These are phyloP conservation scores for Pelobates cultripes DNA, from an alignment of 2,797 vertebrate genomes.

Conservation along the genomic window DNA sequence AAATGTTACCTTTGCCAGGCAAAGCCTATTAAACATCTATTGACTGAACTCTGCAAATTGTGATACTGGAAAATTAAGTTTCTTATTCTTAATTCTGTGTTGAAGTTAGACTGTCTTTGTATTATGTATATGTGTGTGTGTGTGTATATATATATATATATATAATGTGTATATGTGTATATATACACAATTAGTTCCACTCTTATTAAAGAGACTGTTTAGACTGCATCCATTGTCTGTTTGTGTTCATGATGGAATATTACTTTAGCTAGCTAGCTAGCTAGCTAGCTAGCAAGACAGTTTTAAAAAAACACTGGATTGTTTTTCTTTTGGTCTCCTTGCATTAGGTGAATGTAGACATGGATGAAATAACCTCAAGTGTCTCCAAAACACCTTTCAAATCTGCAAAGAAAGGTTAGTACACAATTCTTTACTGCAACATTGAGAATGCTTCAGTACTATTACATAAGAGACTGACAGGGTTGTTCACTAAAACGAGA, in stretches of 20 bases:
- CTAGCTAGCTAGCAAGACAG: too few species aligned
- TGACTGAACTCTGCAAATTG: slow-evolving; percentile 3
- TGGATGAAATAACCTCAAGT: slow-evolving; percentile 71
- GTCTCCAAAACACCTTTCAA: slow-evolving; percentile 69
- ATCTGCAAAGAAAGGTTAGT: slow-evolving; percentile 60
- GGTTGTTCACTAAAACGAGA: too few species aligned
- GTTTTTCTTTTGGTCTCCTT: slow-evolving; percentile 28
- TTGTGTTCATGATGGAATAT: too few species aligned
- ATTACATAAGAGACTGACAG: too few species aligned
- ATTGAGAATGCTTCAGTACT: too few species aligned
- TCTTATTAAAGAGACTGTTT: too few species aligned
- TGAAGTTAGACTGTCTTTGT: neutral
- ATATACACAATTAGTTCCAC: too few species aligned
- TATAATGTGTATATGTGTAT: too few species aligned
- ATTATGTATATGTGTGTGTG: too few species aligned
- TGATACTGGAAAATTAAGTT: neutral
- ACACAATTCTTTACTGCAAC: neutral
- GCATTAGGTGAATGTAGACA: slow-evolving; percentile 69
- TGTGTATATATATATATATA: too few species aligned
- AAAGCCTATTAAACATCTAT: slow-evolving; percentile 17
- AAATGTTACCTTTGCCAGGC: neutral
- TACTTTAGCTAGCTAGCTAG: too few species aligned
- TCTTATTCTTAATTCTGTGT: neutral
- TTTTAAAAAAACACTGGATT: neutral
- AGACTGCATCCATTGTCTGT: too few species aligned